Evolutionary conservation across 2,888 invertebrate genomes (phyloP).

Genomic region (Drosophila infuscata): DNA sequence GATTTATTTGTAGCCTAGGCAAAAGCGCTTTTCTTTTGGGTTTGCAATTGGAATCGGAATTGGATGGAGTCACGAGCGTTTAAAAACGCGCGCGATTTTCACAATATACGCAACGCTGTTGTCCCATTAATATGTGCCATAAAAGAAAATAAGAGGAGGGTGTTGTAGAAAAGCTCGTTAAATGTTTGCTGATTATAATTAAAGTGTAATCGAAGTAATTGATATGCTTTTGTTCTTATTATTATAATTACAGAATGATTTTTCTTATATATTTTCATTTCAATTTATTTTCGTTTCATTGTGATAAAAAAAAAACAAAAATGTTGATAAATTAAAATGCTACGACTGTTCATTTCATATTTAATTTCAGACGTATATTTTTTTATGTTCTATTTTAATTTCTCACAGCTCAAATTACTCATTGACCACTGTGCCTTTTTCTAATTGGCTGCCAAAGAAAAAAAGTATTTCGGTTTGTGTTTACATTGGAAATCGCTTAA

Average conservation of each 20-base stretch:
- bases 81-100: conserved; percentile 56
- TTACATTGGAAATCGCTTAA: conserved; percentile 11
- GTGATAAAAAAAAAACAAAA: background rate
- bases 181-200: background rate
- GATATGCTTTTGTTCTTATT: background rate
- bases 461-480: background rate
- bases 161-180: background rate
- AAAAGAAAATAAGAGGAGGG: background rate
- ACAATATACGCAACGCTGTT: conserved; percentile 16
- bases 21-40: conserved; percentile 14
- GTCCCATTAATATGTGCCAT: conserved; percentile 27
- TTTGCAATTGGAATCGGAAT: background rate
- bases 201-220: background rate
- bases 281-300: background rate
- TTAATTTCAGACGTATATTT: background rate
- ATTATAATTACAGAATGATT: background rate
- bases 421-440: background rate
- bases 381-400: background rate
- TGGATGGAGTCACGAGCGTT: conserved; percentile 20
- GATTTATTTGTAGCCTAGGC: conserved; percentile 37
- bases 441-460: background rate
- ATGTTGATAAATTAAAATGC: background rate
- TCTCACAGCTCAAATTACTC: background rate
- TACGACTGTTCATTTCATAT: background rate
- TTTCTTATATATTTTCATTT: background rate